Evolutionary conservation across 2,113 vertebrate genomes (phyloP).

Genomic region (Brachionichthys hirsutus): DNA sequence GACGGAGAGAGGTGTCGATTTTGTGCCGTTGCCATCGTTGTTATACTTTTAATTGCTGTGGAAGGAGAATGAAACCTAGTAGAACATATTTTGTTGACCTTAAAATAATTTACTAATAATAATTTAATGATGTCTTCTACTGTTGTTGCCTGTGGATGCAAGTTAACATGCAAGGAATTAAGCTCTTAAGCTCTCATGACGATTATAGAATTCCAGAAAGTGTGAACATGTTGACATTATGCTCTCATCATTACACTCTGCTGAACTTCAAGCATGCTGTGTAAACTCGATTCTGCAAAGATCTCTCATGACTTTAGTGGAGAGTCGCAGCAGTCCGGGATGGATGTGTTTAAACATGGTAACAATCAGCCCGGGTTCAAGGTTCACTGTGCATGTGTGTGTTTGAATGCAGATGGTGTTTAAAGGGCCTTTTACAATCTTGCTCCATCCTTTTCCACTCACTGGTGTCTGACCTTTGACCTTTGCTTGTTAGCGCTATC

Average conservation of each 20-base stretch:
- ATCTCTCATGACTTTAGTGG: slow-evolving; percentile 34
- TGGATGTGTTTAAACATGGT: slow-evolving; percentile 65
- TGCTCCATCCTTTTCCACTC: slow-evolving; percentile 75
- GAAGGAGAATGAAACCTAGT: slow-evolving; percentile 4
- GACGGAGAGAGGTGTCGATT: slow-evolving; percentile 12
- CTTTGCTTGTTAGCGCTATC: slow-evolving; percentile 76
- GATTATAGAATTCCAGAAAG: slow-evolving; percentile 12
- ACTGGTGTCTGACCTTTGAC: slow-evolving; percentile 69
- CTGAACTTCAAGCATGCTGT: slow-evolving; percentile 27
- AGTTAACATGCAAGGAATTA: slow-evolving; percentile 12
- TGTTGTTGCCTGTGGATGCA: slow-evolving; percentile 1
- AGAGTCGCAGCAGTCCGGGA: slow-evolving; percentile 44
- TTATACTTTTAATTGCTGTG: slow-evolving; percentile 7
- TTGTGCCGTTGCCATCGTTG: slow-evolving; percentile 39
- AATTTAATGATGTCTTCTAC: slow-evolving; percentile 4
- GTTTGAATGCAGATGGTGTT: slow-evolving; percentile 68
- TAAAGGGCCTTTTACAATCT: slow-evolving; percentile 67
- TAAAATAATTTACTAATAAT: slow-evolving; percentile 48
- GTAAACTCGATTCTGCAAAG: slow-evolving; percentile 35
- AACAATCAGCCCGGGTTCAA: slow-evolving; percentile 68
- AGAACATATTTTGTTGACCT: slow-evolving; percentile 38
- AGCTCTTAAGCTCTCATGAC: neutral
- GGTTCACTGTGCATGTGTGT: slow-evolving; percentile 30
- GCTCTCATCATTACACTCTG: slow-evolving; percentile 14
- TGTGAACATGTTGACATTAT: slow-evolving; percentile 22